Evolutionary conservation across 2,888 invertebrate genomes (phyloP).

Genomic region (Andrena camellia): DNA sequence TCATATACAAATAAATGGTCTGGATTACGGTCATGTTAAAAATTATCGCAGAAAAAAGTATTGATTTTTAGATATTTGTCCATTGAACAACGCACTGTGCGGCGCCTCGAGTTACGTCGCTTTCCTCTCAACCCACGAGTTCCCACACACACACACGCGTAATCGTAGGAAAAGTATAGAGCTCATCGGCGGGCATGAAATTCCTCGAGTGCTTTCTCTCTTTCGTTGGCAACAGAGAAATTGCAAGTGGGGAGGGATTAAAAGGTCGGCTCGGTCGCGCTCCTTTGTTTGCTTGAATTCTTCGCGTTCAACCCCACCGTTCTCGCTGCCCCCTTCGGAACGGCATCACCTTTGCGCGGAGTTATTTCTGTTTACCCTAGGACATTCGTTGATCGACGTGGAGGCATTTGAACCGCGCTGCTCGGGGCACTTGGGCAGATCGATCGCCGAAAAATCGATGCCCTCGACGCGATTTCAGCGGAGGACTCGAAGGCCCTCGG

Average conservation of each 20-base stretch:
- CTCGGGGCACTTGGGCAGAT: not conserved
- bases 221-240: not conserved
- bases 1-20: too few relatives aligned
- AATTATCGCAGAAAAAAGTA: too few relatives aligned
- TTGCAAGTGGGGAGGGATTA: not conserved
- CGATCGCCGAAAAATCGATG: not conserved
- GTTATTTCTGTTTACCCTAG: not conserved
- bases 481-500: too few relatives aligned
- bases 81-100: too few relatives aligned
- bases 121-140: slow-evolving; percentile 9
- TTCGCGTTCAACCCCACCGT: not conserved
- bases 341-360: not conserved
- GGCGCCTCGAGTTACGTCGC: not conserved
- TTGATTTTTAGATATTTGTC: too few relatives aligned
- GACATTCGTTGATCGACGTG: not conserved
- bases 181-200: slow-evolving; percentile 9
- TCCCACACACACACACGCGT: not conserved
- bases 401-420: not conserved
- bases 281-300: slow-evolving; percentile 6
- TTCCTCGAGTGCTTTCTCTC: slow-evolving; percentile 2
- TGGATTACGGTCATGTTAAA: too few relatives aligned
- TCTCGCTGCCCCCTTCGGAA: not conserved
- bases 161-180: slow-evolving; percentile 21
- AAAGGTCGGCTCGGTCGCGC: slow-evolving; percentile 13
- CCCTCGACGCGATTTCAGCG: not conserved